These are phyloP conservation scores for Lasioglossum malachurum DNA, from an alignment of 2,888 invertebrate species.

Conservation along the genomic window DNA sequence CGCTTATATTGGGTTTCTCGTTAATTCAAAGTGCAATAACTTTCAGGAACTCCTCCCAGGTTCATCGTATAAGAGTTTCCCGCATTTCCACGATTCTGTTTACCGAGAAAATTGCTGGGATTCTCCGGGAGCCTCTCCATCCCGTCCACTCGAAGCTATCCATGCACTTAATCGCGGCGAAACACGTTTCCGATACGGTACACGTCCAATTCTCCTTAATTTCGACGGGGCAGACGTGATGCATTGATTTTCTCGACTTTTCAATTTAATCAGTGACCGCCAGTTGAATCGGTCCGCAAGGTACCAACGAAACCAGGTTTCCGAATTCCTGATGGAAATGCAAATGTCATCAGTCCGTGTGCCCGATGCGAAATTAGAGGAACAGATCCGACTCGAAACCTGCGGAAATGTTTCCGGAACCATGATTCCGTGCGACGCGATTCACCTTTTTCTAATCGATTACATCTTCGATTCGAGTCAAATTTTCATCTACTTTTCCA, in stretches of 20 bases:
- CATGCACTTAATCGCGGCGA: conserved; percentile 30
- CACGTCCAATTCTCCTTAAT: conserved; percentile 44
- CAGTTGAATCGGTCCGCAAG: conserved; percentile 10
- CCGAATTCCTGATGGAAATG: conserved; percentile 57
- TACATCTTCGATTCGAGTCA: background rate
- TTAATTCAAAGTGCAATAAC: background rate
- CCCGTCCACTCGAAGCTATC: background rate
- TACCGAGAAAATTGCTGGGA: background rate
- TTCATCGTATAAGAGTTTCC: background rate
- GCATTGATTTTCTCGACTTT: conserved; percentile 55
- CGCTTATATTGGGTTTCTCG: background rate
- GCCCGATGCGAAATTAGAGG: conserved; percentile 48
- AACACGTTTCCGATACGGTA: conserved; percentile 42
- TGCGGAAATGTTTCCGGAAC: conserved; percentile 21
- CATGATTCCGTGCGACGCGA: background rate
- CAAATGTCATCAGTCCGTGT: conserved; percentile 50
- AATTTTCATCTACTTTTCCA: background rate
- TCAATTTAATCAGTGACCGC: conserved; percentile 59
- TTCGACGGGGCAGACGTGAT: conserved; percentile 35
- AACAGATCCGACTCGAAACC: conserved; percentile 3
- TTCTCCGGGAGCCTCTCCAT: conserved; percentile 1
- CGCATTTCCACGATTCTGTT: background rate
- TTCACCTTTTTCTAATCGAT: background rate
- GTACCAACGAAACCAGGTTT: conserved; percentile 33
- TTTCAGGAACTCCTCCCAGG: background rate